Base-by-base conservation (phyloP, 2,888 invertebrate genomes). In the Monopis laevigella region DNA sequence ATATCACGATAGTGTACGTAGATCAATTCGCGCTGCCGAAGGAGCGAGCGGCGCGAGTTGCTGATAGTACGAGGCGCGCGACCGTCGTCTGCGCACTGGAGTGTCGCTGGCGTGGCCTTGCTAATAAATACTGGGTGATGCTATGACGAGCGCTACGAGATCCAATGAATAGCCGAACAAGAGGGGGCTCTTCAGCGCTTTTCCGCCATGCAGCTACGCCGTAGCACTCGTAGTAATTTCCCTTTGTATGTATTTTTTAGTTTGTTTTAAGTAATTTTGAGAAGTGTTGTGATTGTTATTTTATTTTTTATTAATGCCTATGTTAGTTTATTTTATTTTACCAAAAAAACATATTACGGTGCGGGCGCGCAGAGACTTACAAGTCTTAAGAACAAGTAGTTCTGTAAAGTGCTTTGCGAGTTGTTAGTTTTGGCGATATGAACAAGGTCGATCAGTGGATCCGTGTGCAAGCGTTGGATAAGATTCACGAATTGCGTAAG, bases 401-500 rank as follows among this genome's bases (percentile, higher is more conserved):
- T n/a, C n/a, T n/a, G n/a, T n/a, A n/a, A n/a, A n/a, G n/a, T n/a
- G n/a, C n/a, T n/a, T n/a, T n/a, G n/a, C n/a, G n/a, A n/a, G n/a
- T n/a, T n/a, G n/a, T n/a, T n/a, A n/a, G 24, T 6, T 6, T 34
- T 34, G 5, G 2, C 34, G n/a, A 16, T 34, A 17, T 34, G 2
- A 8, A 16, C 3, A 34, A 34, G 34, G 34, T 34, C 18, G 18
- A 4, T 6, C 17, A 32, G 58, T 62, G 62, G 61, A 66, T 65
- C 63, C 65, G 69, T 68, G 73, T 75, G 68, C 68, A 65, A 67
- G 77, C 70, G 74, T n/a, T n/a, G n/a, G n/a, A 77, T 78, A 77
- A 78, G 75, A 77, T 77, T 74, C 72, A 64, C 64, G 55, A 64
- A 70, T 80, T 80, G 78, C 78, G 78, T 78, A 80, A 77, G 70